Base-by-base conservation (phyloP, 2,888 invertebrate genomes). In the Plutella xylostella region DNA sequence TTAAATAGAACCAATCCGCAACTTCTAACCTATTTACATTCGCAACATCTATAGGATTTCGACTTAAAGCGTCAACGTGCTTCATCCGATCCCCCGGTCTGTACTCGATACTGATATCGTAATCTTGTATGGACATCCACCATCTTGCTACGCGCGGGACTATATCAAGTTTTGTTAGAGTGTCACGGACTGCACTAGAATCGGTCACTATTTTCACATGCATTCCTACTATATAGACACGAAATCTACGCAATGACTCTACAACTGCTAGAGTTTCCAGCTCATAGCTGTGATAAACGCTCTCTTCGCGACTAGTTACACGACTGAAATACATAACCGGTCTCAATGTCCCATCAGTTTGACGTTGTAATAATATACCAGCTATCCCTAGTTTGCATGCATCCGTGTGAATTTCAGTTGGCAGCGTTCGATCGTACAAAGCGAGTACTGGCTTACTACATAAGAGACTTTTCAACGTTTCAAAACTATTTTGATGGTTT, bases 201-300 rank as follows among this genome's bases (percentile, higher is more conserved):
- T 43, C 43, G 14, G 43, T 43, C 4, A 43, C 33, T 6, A 43
- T 18, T 20, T 33, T 34, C 9, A 43, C 21, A 14, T 12, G 33
- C 6, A 43, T 21, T 2, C 61, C 61, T 14, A 55, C 48, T 1
- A 67, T 20, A 45, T 64, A 68, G 1, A 53, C 47, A 17, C 63
- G 49, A 45, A 68, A 64, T 46, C 57, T 51, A 15, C 55, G 33
- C 1, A 66, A 41, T 0, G 58, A 51, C 33, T 55, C 60, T 0
- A 65, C 57, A 1, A 67, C 50, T 0, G 68, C 68, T n/a, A 70
- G 46, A 0, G 54, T 51, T 43, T 70, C 68, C 14, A 61, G 44
- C 37, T 72, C 65, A 14, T 59, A 42, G 18, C 41, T 42, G 14
- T 43, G 34, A 12, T 22, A 35, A n/a, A 21, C n/a, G 4, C 17